These are phyloP conservation scores for Aphodius granarius DNA, from an alignment of 2,888 invertebrate genomes.

Conservation along the genomic window DNA sequence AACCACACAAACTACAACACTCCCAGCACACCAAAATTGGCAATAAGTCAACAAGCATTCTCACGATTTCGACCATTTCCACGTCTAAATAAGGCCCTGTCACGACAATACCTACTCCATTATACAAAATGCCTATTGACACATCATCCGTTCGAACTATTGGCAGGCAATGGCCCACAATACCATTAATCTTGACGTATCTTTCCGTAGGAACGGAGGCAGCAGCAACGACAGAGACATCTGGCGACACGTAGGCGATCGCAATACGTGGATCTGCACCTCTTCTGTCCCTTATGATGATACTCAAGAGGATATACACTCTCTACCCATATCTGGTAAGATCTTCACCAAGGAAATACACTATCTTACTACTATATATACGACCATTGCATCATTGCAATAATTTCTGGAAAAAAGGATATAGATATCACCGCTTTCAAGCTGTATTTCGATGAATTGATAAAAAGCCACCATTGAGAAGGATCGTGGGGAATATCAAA, in stretches of 20 bases:
- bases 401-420: no score
- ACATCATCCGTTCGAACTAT: background rate
- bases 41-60: no score
- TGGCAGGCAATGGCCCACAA: no score
- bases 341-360: conserved; percentile 21
- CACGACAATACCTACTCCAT: background rate
- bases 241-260: conserved; percentile 45
- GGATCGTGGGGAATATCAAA: no score
- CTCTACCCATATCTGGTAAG: conserved; percentile 45
- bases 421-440: no score
- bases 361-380: no score
- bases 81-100: background rate
- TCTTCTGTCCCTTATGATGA: conserved; percentile 34
- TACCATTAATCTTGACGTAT: background rate
- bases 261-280: conserved; percentile 45
- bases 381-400: no score
- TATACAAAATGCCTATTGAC: background rate
- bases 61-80: background rate
- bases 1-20: background rate
- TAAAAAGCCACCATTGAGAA: no score
- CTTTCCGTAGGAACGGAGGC: conserved; percentile 42
- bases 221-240: conserved; percentile 45
- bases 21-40: background rate
- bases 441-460: no score
- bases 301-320: conserved; percentile 36